phyloP scores from a whole-genome alignment of 2,888 invertebrate species.

The Pyrrhopygopsis socrates region DNA sequence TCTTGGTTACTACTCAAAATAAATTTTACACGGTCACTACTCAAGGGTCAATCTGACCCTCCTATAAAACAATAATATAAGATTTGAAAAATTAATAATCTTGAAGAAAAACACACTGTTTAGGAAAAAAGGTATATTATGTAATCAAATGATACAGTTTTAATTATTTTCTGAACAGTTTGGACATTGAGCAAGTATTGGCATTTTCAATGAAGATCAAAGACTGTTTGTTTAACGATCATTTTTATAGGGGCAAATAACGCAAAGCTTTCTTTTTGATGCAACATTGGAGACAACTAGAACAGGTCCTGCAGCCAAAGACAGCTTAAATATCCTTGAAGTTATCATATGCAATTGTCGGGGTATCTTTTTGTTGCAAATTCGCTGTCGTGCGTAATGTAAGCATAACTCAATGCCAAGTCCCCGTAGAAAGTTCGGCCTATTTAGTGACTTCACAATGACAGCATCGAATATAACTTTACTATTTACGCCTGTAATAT shows the following conservation, averaged over 20 bases:
- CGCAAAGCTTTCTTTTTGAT: neutral
- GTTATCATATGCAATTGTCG: neutral
- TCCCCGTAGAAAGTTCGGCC: neutral
- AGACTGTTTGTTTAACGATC: neutral
- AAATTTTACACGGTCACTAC: neutral
- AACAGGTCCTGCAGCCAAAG: neutral
- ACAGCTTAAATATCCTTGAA: neutral
- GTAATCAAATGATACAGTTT: no score
- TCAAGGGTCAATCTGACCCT: neutral
- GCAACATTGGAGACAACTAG: neutral
- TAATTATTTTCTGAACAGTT: no score
- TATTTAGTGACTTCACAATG: neutral
- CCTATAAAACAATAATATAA: neutral
- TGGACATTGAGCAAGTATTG: no score
- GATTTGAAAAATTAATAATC: neutral
- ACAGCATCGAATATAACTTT: conserved; percentile 18
- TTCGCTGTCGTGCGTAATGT: neutral
- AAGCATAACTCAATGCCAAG: neutral
- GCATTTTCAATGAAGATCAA: neutral
- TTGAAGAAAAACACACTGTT: no score
- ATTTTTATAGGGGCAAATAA: no score
- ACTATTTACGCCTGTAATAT: conserved; percentile 19
- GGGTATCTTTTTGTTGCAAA: neutral
- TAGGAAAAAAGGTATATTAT: neutral
- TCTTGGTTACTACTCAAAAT: conserved; percentile 3